phyloP scores from a whole-genome alignment of 2,797 vertebrate genomes.

The Scolopax bukidnonensis region DNA sequence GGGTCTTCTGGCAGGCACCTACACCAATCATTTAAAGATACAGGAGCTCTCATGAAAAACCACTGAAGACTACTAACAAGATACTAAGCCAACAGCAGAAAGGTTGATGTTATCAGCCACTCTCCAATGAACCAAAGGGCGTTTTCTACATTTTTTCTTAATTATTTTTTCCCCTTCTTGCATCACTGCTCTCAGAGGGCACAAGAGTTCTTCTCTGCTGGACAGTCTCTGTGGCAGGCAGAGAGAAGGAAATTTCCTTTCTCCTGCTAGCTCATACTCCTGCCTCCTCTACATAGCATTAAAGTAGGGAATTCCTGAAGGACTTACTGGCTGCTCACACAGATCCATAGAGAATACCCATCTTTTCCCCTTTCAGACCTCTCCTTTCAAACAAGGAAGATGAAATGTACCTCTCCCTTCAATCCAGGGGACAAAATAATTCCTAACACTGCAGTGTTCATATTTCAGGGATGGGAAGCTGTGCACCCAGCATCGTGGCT shows the following conservation, averaged over 20 bases:
- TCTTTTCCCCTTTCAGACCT: neutral
- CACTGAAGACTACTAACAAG: neutral
- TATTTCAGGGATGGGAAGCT: neutral
- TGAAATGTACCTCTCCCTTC: neutral
- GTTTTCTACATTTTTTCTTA: neutral
- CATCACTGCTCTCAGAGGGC: neutral
- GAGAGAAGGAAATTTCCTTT: neutral
- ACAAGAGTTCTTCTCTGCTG: neutral
- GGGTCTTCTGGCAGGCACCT: slow-evolving; percentile 61
- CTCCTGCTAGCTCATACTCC: neutral
- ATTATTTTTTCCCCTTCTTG: neutral
- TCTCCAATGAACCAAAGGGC: neutral
- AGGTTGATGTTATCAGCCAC: slow-evolving; percentile 17
- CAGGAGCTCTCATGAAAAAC: neutral
- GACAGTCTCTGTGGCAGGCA: neutral
- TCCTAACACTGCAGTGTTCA: accelerated
- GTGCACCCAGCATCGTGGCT: neutral
- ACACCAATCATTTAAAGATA: neutral
- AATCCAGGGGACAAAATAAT: neutral
- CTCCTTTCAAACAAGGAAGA: neutral
- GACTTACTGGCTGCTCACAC: neutral
- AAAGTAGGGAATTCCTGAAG: neutral
- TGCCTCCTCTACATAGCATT: neutral
- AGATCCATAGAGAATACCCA: neutral
- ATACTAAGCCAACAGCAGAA: neutral